Percentiles rank a stretch among this genome's conserved stretches.
Evolutionary conservation across 1,140 invertebrate species (phyloP).

Genomic region (Caenorhabditis remanei): DNA sequence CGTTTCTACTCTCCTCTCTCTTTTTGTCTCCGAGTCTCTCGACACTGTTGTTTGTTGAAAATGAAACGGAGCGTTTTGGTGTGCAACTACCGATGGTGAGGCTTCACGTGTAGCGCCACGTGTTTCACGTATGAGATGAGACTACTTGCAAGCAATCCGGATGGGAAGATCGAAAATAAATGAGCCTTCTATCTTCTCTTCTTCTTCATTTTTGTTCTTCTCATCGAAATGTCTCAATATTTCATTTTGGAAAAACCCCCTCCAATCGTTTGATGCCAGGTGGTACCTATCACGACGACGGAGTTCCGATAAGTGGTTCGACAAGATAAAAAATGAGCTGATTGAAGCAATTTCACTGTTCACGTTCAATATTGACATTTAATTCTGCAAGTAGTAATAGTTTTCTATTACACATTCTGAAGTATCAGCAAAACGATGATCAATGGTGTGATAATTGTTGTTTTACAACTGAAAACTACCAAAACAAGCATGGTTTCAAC

Average conservation of each 20-base stretch:
- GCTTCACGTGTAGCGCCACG: constrained; percentile 49
- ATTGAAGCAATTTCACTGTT: constrained; percentile 15
- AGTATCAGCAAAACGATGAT: constrained; percentile 18
- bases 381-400: constrained; percentile 3
- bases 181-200: neutral
- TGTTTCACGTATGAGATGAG: constrained; percentile 23
- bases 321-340: constrained; percentile 33
- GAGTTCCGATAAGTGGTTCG: neutral
- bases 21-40: neutral
- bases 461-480: neutral
- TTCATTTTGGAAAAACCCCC: constrained; percentile 1
- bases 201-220: constrained; percentile 1
- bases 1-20: neutral
- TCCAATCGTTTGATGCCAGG: neutral
- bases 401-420: neutral
- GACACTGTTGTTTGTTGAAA: constrained; percentile 47
- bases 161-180: constrained; percentile 34
- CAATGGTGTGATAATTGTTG: constrained; percentile 35
- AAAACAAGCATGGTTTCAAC: neutral
- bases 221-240: neutral
- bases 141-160: constrained; percentile 18
- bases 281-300: constrained; percentile 6
- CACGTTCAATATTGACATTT: neutral
- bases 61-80: constrained; percentile 23
- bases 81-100: constrained; percentile 17